phyloP scores from a whole-genome alignment of 2,113 vertebrate genomes.

The Hirundichthys speculiger region DNA sequence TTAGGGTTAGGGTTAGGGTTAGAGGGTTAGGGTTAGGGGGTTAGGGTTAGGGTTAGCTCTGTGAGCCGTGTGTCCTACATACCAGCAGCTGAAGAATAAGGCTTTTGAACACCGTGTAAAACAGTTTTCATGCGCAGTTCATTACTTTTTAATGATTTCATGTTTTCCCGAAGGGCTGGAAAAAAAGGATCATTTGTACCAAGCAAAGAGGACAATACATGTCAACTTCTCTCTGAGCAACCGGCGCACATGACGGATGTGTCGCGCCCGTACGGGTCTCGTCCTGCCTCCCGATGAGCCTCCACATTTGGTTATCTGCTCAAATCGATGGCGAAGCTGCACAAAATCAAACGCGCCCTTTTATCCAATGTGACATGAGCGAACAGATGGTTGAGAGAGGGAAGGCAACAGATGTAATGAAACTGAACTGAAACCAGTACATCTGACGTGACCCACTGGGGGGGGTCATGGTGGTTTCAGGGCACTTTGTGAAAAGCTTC shows the following conservation, averaged over 20 bases:
- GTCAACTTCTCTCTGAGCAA: neutral
- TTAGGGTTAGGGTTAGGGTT: no score
- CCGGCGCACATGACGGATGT: neutral
- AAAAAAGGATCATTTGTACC: no score
- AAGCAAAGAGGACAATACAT: no score
- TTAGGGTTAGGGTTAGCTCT: no score
- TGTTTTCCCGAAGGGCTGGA: no score
- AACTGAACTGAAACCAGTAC: slow-evolving; percentile 1
- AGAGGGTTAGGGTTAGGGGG: no score
- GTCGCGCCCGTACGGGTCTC: neutral
- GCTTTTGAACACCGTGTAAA: no score
- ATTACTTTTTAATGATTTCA: no score
- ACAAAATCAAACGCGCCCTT: neutral
- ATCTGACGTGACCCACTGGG: neutral
- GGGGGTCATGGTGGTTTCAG: slow-evolving; percentile 12
- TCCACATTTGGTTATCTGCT: neutral
- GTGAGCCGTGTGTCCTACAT: no score
- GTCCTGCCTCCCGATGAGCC: no score
- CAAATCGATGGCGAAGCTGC: neutral
- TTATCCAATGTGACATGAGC: neutral
- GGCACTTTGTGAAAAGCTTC: slow-evolving; percentile 25
- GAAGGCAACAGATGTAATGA: slow-evolving; percentile 1
- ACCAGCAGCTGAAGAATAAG: no score
- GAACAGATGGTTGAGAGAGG: neutral
- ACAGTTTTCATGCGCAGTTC: no score